Evolutionary conservation across 2,888 invertebrate species (phyloP), one percentile per base, ranked within the genome.

Genomic region (Xiphydria camelus): DNA sequence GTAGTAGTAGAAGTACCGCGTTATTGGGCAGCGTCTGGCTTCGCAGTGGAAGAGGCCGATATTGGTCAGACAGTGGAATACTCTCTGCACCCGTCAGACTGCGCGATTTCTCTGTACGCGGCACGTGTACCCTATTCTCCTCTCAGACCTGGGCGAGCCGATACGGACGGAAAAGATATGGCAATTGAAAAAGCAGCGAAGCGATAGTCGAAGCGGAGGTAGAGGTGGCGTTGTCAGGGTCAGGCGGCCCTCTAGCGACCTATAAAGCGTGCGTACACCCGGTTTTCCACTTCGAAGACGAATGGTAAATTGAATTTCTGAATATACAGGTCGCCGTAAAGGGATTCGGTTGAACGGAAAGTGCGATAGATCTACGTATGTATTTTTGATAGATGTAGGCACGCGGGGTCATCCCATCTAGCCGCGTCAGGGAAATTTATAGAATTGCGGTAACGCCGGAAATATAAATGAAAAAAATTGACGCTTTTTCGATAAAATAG

Each of bases 51-150:
- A 58, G 54, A 55, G 59, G 51, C 51, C 59, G 62, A 65, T 66
- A 66, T 61, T 57, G 57, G 57, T 54, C 62, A 43, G 62, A 60
- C 58, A 59, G 60, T 54, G 55, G 61, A 64, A 66, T 66, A 59
- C 57, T 52, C 49, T 53, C 53, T 41, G 55, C 53, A 62, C 55
- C 55, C 49, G 57, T 58, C 57, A 53, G 55, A 59, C 59, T 61
- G 60, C 55, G 57, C 60, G 59, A 64, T 66, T 64, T 62, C 61
- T 56, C 55, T 49, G 55, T 53, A 60, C 55, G 15, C 15, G 15
- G 29, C 29, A 9, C 12, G 29, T 29, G 6, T 15, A 29, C 29
- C 29, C 15, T 29, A 29, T n/a, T n/a, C n/a, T n/a, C n/a, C n/a
- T n/a, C n/a, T n/a, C n/a, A n/a, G n/a, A n/a, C n/a, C n/a, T 15